These are phyloP conservation scores for Limnephilus auricula DNA, from an alignment of 2,888 invertebrate species.

Conservation along the genomic window DNA sequence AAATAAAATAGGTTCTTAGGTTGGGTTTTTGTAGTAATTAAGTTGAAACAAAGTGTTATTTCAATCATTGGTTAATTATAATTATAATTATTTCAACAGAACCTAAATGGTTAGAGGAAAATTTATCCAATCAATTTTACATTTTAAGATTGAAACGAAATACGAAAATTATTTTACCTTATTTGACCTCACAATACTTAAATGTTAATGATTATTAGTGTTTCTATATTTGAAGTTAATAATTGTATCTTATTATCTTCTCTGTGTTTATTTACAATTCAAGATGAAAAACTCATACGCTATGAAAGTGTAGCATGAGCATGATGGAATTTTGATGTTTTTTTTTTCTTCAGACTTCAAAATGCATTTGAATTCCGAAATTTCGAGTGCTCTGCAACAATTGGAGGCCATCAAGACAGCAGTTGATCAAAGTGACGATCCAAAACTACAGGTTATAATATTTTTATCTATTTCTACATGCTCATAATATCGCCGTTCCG, in stretches of 20 bases:
- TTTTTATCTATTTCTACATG: neutral
- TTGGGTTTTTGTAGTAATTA: too few relatives aligned
- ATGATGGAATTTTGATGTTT: neutral
- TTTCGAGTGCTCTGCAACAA: conserved; percentile 92
- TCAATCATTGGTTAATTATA: too few relatives aligned
- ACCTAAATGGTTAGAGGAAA: too few relatives aligned
- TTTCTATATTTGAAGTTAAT: neutral
- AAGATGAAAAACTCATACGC: neutral
- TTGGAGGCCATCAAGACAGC: conserved; percentile 92
- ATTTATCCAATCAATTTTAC: too few relatives aligned
- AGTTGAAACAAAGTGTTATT: too few relatives aligned
- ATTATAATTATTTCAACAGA: too few relatives aligned
- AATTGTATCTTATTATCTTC: neutral
- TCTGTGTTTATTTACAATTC: neutral
- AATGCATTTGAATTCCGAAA: conserved; percentile 84
- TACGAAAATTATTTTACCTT: too few relatives aligned
- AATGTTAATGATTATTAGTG: neutral
- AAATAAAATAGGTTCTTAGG: too few relatives aligned
- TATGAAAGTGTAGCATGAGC: neutral
- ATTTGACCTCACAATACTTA: too few relatives aligned
- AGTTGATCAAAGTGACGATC: conserved; percentile 90
- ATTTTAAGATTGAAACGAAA: too few relatives aligned
- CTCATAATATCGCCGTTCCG: too few relatives aligned
- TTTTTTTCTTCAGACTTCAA: conserved; percentile 11
- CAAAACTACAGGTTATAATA: conserved; percentile 82